phyloP scores from a whole-genome alignment of 2,797 vertebrate genomes.

The Chelonia mydas region DNA sequence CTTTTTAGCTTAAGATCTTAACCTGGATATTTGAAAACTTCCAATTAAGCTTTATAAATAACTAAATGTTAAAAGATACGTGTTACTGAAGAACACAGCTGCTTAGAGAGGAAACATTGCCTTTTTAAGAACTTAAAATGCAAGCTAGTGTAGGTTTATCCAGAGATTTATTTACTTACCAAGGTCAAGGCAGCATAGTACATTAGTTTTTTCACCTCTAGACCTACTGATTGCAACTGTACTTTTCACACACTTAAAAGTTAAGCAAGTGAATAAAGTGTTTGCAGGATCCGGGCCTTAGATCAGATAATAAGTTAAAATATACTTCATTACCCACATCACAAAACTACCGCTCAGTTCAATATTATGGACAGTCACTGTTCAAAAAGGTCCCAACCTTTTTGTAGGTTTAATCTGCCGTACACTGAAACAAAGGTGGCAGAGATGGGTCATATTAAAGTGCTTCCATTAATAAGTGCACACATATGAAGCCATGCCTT shows the following conservation, averaged over 20 bases:
- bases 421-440: background rate
- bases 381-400: background rate
- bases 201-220: background rate
- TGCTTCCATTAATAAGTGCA: background rate
- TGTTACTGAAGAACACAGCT: background rate
- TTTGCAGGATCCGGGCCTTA: background rate
- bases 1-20: background rate
- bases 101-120: background rate
- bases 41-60: background rate
- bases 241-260: background rate
- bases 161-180: background rate
- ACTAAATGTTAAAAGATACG: background rate
- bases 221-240: background rate
- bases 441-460: background rate
- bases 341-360: rapidly evolving
- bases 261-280: background rate
- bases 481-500: background rate
- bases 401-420: background rate
- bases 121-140: background rate
- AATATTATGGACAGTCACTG: background rate
- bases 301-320: background rate
- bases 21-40: background rate
- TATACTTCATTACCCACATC: background rate
- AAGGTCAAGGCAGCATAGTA: background rate
- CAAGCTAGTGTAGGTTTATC: background rate